Evolutionary conservation across 2,888 invertebrate species (phyloP), one percentile per base, ranked within the genome.

Genomic region (Apodemia zela): DNA sequence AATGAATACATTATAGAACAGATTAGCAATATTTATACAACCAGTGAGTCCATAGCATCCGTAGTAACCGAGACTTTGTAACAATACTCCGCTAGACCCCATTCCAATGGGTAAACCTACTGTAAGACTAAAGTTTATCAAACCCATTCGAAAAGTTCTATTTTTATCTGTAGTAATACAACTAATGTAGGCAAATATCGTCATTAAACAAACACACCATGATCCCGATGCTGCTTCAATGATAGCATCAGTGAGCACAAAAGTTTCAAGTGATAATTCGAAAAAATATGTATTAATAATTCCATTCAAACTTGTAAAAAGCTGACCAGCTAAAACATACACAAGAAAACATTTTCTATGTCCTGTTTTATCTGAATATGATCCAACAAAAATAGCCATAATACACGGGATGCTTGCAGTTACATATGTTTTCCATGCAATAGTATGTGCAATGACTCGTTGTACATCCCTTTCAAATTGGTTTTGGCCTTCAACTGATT

Each of bases 31-130:
- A 77, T 96, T 95, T 69, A 96, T 86, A 11, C 85, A 79, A 0
- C 94, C 93, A 15, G 95, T 93, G 59, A 96, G 89, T 2, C 94
- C 93, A 76, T 95, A 97, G 13, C 96, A 94, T 2, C 96, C 96
- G 75, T 96, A 96, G 78, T 95, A 97, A 0, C 96, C 96, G 54
- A 94, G 93, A 73, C 93, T 91, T 78, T 91, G 93, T 64, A 94
- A 75, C 54, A 97, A 82, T 18, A 96, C 90, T 0, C 98, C 98
- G 75, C 97, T 97, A 1, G 96, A 79, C 0, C 96, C 95, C 88
- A 97, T 95, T 0, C 98, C 98, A n/a, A 97, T 93, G 0, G 97
- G 97, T 61, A 97, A 95, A 0, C 97, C 97, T 25, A 97, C 92
- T 8, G 97, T 97, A 67, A 97, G 93, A 84, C 96, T 95, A 13